These are phyloP conservation scores for Dynastes tityus DNA, from an alignment of 2,888 invertebrate genomes.

Conservation along the genomic window DNA sequence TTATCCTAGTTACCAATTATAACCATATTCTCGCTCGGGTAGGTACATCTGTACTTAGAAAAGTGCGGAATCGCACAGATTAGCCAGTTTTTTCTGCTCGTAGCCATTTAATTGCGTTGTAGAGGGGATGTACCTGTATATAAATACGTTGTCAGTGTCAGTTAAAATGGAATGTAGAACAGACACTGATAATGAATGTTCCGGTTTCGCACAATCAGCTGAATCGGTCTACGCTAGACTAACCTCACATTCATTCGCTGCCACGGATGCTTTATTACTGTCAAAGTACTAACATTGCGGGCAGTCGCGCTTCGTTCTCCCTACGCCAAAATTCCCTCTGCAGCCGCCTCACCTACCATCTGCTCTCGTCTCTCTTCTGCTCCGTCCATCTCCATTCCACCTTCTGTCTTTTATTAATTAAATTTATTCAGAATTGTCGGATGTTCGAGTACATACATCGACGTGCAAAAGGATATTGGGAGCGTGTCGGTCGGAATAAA, in stretches of 20 bases:
- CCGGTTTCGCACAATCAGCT: slow-evolving; percentile 60
- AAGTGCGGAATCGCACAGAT: too few relatives aligned
- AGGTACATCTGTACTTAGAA: too few relatives aligned
- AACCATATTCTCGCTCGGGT: too few relatives aligned
- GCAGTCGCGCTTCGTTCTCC: slow-evolving; percentile 42
- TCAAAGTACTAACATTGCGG: slow-evolving; percentile 55
- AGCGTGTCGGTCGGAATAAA: background rate
- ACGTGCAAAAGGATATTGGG: slow-evolving; percentile 1
- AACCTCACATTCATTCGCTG: slow-evolving; percentile 61
- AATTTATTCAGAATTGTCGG: slow-evolving; percentile 41
- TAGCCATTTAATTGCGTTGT: too few relatives aligned
- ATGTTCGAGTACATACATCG: background rate
- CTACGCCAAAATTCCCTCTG: background rate
- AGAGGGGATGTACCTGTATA: slow-evolving; percentile 36
- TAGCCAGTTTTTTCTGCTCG: too few relatives aligned
- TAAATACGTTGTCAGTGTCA: slow-evolving; percentile 58
- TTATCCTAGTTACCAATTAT: too few relatives aligned
- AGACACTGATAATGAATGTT: slow-evolving; percentile 59
- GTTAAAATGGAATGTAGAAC: slow-evolving; percentile 58
- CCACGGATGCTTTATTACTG: slow-evolving; percentile 60
- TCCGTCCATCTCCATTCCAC: background rate
- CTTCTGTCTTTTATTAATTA: slow-evolving; percentile 43
- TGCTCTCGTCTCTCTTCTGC: background rate
- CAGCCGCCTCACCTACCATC: background rate
- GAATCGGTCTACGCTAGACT: slow-evolving; percentile 60